phyloP scores from a whole-genome alignment of 2,797 vertebrate genomes.

The Hoplostethus atlanticus region DNA sequence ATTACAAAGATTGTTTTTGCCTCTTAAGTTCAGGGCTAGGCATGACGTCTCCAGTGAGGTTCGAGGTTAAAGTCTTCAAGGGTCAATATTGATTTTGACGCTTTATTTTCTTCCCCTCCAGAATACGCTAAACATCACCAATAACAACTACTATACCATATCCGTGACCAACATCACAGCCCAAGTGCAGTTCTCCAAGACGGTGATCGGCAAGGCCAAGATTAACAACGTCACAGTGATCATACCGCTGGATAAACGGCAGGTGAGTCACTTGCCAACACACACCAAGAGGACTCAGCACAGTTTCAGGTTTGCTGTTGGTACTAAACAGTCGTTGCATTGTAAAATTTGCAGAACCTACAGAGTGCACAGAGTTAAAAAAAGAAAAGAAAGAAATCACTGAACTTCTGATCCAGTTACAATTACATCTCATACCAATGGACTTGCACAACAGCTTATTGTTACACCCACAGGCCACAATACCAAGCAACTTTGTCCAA shows the following conservation, averaged over 20 bases:
- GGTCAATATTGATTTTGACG: not conserved
- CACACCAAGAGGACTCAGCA: not conserved
- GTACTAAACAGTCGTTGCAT: not conserved
- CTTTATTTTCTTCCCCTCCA: constrained; percentile 67
- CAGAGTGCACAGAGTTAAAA: not conserved
- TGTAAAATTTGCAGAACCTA: not conserved
- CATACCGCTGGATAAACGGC: constrained; percentile 90
- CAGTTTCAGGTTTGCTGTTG: not conserved
- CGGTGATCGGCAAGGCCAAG: constrained; percentile 93
- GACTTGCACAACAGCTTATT: constrained; percentile 2
- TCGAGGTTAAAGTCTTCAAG: not conserved
- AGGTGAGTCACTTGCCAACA: constrained; percentile 76
- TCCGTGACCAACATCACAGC: constrained; percentile 94
- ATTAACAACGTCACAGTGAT: constrained; percentile 91
- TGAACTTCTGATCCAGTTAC: too few relatives aligned
- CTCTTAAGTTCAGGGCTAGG: too few relatives aligned
- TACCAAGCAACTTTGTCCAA: not conserved
- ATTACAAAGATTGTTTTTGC: too few relatives aligned
- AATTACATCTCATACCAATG: not conserved
- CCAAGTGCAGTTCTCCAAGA: constrained; percentile 96
- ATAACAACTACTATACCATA: constrained; percentile 96
- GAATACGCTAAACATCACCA: constrained; percentile 96
- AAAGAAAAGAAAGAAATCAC: not conserved
- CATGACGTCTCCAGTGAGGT: not conserved
- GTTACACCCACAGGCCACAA: not conserved